Evolutionary conservation across 2,113 vertebrate species (phyloP).

Genomic region (Zosterops lateralis): DNA sequence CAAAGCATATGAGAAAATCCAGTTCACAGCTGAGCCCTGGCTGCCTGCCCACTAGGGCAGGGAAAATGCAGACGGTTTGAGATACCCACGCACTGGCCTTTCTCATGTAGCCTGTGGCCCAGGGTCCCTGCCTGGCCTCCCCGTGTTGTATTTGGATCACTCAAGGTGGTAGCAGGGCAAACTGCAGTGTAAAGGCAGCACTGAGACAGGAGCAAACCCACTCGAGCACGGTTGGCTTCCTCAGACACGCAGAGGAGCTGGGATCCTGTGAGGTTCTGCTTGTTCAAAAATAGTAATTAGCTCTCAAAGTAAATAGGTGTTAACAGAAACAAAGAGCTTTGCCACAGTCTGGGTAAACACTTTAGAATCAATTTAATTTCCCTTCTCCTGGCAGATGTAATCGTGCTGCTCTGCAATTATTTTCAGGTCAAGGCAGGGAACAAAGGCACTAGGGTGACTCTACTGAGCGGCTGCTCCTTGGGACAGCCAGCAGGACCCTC

Average conservation of each 20-base stretch:
- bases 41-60: conserved; percentile 59
- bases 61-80: conserved; percentile 25
- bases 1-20: conserved; percentile 50
- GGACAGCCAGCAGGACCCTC: background rate
- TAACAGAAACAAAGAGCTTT: conserved; percentile 39
- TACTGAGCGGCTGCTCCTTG: background rate
- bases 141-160: accelerated
- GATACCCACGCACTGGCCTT: background rate
- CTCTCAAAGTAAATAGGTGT: conserved; percentile 35
- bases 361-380: conserved; percentile 5
- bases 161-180: background rate
- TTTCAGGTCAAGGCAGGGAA: background rate
- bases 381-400: background rate
- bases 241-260: accelerated
- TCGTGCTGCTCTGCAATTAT: background rate
- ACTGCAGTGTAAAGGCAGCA: background rate
- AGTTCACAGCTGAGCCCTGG: conserved; percentile 57
- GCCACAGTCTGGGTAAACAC: conserved; percentile 12
- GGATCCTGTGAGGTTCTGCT: background rate
- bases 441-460: accelerated
- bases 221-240: accelerated
- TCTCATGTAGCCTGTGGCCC: background rate
- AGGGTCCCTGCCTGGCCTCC: background rate
- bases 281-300: conserved; percentile 30
- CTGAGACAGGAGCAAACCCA: background rate